Base-by-base conservation (phyloP, 2,888 invertebrate species). In the Epsilonema sp. region DNA sequence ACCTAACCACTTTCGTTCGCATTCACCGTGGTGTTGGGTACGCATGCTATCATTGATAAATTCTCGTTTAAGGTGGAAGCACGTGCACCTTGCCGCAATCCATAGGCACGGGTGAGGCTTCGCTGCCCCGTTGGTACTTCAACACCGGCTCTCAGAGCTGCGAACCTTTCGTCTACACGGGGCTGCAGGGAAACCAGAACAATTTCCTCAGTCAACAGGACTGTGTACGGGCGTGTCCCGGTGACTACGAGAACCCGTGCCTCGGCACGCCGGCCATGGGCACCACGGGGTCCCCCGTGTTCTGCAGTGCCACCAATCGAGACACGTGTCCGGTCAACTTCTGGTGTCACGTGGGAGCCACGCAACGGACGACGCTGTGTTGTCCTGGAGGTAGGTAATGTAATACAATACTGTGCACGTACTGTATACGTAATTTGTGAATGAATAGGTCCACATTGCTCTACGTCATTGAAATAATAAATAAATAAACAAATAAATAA, bases 161-260 rank as follows among this genome's bases (percentile, higher is more conserved):
- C n/a, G n/a, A n/a, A n/a, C n/a, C n/a, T n/a, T n/a, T n/a, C n/a
- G n/a, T n/a, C n/a, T n/a, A n/a, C n/a, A n/a, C 25, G 11, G 51
- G 50, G 13, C 46, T 44, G 23, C 39, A 42, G 2, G 51, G 51
- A 13, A 51, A 51, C 37, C 22, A 42, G 25, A 52, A 52, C 48
- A 52, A 52, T 46, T 52, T 52, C 38, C 26, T 49, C 20, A 45
- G 24, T 11, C 43, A 44, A 25, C 37, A 45, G 1, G 47, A 46
- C 19, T 52, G 52, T 26, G 44, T 42, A 25, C 26, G 25, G n/a
- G 2, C 38, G 1, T 52, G 52, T 22, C 46, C 48, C 2, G 50
- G 40, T 40, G 11, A 8, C 13, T 45, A 25, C 38, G 36, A 31
- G 20, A 45, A 45, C 21, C 45, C 45, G 3, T 45, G 45, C 25